Evolutionary conservation across 2,888 invertebrate species (phyloP).

Genomic region (Argyresthia albistria): DNA sequence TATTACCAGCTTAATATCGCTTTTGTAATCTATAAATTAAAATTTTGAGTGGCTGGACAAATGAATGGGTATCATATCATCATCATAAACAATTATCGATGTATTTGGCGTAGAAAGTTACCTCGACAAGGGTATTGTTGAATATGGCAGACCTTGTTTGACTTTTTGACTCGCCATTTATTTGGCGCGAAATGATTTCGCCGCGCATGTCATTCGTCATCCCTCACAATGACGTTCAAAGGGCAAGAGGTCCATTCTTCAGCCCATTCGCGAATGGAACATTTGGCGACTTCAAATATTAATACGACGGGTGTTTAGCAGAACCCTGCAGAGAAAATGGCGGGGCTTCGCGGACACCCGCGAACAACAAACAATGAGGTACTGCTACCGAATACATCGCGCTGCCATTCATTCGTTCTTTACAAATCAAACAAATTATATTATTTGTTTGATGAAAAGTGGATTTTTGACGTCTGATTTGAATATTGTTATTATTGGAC

Average conservation of each 20-base stretch:
- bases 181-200: too few relatives aligned
- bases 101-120: too few relatives aligned
- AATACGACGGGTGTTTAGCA: slow-evolving; percentile 60
- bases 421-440: slow-evolving; percentile 70
- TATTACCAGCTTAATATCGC: too few relatives aligned
- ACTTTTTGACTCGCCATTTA: too few relatives aligned
- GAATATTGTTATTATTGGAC: neutral
- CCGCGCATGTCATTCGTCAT: neutral
- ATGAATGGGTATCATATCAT: too few relatives aligned
- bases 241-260: slow-evolving; percentile 36
- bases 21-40: too few relatives aligned
- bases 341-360: slow-evolving; percentile 62
- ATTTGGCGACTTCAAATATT: slow-evolving; percentile 53
- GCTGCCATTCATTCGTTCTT: slow-evolving; percentile 48
- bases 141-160: too few relatives aligned
- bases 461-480: slow-evolving; percentile 28
- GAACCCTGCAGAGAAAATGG: slow-evolving; percentile 61
- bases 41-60: too few relatives aligned
- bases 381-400: slow-evolving; percentile 37
- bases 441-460: slow-evolving; percentile 41
- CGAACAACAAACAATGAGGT: slow-evolving; percentile 48
- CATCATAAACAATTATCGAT: too few relatives aligned
- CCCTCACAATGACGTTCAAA: slow-evolving; percentile 20
- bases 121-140: too few relatives aligned
- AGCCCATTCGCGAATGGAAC: slow-evolving; percentile 31